Evolutionary conservation across 53 echinoderm and acorn worm genomes (phyloP).

Genomic region (Astropecten irregularis): DNA sequence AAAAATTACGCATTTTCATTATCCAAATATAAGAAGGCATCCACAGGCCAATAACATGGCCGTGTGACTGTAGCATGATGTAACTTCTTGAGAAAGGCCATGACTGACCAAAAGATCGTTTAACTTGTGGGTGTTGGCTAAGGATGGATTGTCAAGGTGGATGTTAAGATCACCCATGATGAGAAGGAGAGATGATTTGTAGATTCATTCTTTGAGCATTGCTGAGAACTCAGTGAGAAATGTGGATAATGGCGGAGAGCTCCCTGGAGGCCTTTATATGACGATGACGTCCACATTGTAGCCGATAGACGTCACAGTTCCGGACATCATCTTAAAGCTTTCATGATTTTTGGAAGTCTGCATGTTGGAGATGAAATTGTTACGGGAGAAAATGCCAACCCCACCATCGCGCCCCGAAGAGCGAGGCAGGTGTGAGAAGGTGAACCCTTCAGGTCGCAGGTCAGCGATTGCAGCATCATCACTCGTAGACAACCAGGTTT

Average conservation of each 20-base stretch:
- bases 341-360: not conserved
- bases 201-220: too few relatives aligned
- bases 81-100: too few relatives aligned
- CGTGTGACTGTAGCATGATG: too few relatives aligned
- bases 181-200: not conserved
- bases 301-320: not conserved
- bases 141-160: slow-evolving; percentile 4
- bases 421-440: not conserved
- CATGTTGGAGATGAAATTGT: not conserved
- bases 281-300: slow-evolving; percentile 12
- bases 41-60: too few relatives aligned
- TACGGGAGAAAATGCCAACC: not conserved
- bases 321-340: slow-evolving; percentile 18
- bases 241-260: not conserved
- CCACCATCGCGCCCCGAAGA: slow-evolving; percentile 2
- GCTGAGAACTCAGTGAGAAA: slow-evolving; percentile 17
- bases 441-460: not conserved
- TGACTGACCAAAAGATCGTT: too few relatives aligned
- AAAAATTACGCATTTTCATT: too few relatives aligned
- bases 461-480: slow-evolving; percentile 2
- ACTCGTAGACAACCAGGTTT: slow-evolving; percentile 3
- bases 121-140: slow-evolving; percentile 15
- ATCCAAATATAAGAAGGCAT: too few relatives aligned
- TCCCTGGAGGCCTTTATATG: too few relatives aligned
- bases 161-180: not conserved